Conservation (phyloP, 1,140 invertebrate species). For the Bombus confusus region DNA sequence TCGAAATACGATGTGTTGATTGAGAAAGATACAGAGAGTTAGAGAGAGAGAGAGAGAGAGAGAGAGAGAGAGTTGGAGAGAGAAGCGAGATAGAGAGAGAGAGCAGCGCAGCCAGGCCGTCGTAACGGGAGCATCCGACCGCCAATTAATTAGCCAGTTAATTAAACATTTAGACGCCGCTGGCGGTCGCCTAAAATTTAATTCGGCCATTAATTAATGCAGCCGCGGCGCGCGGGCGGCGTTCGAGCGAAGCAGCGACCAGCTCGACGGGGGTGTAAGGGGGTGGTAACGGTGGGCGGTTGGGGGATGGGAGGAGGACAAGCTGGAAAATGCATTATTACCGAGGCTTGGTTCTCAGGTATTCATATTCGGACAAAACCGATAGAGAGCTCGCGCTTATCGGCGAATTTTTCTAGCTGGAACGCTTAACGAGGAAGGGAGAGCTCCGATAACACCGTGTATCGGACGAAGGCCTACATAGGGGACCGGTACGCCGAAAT, state of each 20-base stretch:
- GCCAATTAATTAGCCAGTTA: slow-evolving; percentile 54
- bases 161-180: slow-evolving; percentile 58
- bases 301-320: not conserved
- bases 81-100: no score
- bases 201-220: slow-evolving; percentile 54
- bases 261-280: not conserved
- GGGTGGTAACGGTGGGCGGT: not conserved
- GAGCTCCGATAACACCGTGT: not conserved
- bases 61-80: not conserved
- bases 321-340: slow-evolving; percentile 50
- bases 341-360: slow-evolving; percentile 35
- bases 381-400: slow-evolving; percentile 43
- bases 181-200: slow-evolving; percentile 55
- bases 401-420: slow-evolving; percentile 45
- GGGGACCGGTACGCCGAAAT: not conserved
- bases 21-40: not conserved
- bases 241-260: not conserved
- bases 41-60: not conserved
- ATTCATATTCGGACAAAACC: slow-evolving; percentile 50
- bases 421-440: not conserved
- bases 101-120: not conserved
- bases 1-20: not conserved
- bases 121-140: slow-evolving; percentile 38
- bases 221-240: slow-evolving; percentile 33
- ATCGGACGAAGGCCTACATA: not conserved